A percentile compares a stretch with the other conserved stretches of the same genome.
phyloP scores from a whole-genome alignment of 1,140 invertebrate genomes.

The Pogonomyrmex californicus region DNA sequence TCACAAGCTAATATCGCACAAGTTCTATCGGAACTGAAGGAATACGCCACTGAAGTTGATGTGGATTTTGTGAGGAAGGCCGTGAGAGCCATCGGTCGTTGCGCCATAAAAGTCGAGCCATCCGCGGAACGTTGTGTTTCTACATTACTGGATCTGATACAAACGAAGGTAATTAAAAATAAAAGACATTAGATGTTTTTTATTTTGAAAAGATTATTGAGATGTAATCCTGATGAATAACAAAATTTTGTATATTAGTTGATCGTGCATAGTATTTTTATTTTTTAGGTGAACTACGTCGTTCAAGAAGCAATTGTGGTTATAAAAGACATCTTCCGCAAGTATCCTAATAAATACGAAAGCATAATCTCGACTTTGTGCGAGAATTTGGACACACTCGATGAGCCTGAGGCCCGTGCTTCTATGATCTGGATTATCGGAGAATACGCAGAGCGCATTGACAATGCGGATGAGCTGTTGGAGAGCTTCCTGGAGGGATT shows the following conservation, averaged over 20 bases:
- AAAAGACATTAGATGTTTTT: not conserved
- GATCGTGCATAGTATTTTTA: not conserved
- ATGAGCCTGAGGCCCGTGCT: slow-evolving; percentile 99
- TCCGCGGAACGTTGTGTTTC: slow-evolving; percentile 99
- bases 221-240: too few species aligned
- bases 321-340: slow-evolving; percentile 99
- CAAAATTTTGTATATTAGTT: not conserved
- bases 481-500: slow-evolving; percentile 99
- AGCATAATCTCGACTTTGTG: slow-evolving; percentile 99
- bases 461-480: slow-evolving; percentile 99
- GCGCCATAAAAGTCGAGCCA: slow-evolving; percentile 99
- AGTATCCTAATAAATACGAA: slow-evolving; percentile 99
- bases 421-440: slow-evolving; percentile 99
- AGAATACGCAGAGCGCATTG: slow-evolving; percentile 99
- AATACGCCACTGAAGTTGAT: slow-evolving; percentile 99
- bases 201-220: too few species aligned
- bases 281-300: slow-evolving; percentile 96
- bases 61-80: slow-evolving; percentile 99
- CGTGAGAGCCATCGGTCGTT: slow-evolving; percentile 98
- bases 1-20: slow-evolving; percentile 99
- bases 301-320: slow-evolving; percentile 99
- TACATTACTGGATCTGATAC: slow-evolving; percentile 99
- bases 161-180: slow-evolving; percentile 94
- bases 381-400: slow-evolving; percentile 99
- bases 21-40: slow-evolving; percentile 99